Evolutionary conservation across 2,797 vertebrate species (phyloP).

Genomic region (Eulemur coronatus): DNA sequence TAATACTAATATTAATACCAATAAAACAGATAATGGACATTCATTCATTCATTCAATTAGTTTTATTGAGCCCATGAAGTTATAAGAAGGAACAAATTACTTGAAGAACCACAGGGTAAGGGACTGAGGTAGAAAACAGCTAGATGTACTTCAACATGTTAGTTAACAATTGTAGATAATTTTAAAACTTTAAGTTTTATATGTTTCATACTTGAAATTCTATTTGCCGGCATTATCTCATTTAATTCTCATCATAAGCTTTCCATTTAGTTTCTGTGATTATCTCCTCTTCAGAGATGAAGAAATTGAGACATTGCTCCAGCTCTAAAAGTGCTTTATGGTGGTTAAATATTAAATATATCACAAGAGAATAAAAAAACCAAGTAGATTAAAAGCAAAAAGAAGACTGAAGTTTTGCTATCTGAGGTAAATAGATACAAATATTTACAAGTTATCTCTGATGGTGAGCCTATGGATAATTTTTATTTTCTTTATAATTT

Average conservation of each 20-base stretch:
- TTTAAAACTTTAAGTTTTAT: neutral
- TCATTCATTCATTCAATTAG: neutral
- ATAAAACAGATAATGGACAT: neutral
- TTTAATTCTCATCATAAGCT: neutral
- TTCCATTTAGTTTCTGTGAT: neutral
- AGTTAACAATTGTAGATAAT: neutral
- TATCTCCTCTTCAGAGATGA: neutral
- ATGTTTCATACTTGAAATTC: neutral
- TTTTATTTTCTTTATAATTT: conserved; percentile 26
- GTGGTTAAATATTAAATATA: neutral
- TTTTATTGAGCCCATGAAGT: neutral
- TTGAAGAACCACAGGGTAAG: neutral
- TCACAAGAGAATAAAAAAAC: neutral
- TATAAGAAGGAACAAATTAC: neutral
- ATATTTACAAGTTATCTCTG: neutral
- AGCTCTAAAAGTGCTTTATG: neutral
- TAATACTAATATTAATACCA: neutral
- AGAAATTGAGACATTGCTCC: neutral
- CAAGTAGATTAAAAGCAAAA: neutral
- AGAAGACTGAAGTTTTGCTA: neutral
- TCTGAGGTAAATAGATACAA: neutral
- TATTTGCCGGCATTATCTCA: neutral
- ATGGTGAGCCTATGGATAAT: neutral
- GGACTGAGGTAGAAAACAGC: neutral
- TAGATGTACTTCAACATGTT: neutral